Conservation (phyloP, 2,888 invertebrate genomes). For the Megalurothrips usitatus region DNA sequence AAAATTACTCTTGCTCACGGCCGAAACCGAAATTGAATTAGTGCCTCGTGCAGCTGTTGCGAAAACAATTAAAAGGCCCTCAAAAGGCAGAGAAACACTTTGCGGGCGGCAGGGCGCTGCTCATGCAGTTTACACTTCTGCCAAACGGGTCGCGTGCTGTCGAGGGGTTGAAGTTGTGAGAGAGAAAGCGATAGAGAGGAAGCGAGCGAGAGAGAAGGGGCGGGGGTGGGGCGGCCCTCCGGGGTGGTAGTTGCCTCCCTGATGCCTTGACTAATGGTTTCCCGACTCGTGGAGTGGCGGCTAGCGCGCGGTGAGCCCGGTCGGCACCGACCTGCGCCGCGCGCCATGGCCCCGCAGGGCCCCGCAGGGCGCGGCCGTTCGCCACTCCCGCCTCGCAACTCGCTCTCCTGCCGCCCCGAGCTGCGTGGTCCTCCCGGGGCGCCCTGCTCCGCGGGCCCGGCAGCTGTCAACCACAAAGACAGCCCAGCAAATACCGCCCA, state of each 20-base stretch:
- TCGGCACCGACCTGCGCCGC: background rate
- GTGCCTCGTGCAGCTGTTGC: background rate
- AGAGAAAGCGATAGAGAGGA: background rate
- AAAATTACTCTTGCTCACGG: no score
- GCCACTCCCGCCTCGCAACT: no score
- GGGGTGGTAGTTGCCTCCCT: slow-evolving; percentile 3
- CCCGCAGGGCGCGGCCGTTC: background rate
- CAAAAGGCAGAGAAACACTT: background rate
- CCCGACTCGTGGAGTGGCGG: slow-evolving; percentile 15
- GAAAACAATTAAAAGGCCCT: background rate
- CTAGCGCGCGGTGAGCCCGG: background rate
- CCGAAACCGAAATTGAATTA: background rate
- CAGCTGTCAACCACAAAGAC: slow-evolving; percentile 24
- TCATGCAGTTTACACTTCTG: background rate
- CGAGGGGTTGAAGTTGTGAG: background rate
- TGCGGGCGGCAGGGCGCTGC: background rate
- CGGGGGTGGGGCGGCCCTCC: background rate
- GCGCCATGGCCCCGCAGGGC: background rate
- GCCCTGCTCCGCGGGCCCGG: background rate
- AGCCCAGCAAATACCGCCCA: slow-evolving; percentile 18
- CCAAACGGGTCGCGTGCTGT: background rate
- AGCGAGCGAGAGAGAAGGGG: background rate
- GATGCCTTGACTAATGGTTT: slow-evolving; percentile 23
- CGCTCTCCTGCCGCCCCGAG: no score
- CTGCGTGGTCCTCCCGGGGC: no score